Conservation (phyloP, 2,113 vertebrate genomes). For the Psittacus erithacus region DNA sequence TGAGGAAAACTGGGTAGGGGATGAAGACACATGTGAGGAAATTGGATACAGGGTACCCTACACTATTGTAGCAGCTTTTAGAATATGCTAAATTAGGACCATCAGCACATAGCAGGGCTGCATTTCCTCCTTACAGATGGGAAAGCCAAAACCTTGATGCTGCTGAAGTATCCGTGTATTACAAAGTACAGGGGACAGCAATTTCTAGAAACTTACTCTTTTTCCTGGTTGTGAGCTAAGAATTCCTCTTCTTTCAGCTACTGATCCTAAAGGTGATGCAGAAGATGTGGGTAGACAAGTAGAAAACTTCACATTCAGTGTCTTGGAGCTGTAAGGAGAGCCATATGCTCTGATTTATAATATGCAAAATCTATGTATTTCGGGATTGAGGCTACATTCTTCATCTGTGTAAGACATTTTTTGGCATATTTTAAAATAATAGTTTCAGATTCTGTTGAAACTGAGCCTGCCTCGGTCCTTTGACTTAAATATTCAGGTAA, state of each 20-base stretch:
- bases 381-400: neutral
- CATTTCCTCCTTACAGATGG: neutral
- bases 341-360: conserved; percentile 55
- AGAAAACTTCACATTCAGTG: conserved; percentile 5
- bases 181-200: neutral
- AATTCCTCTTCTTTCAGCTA: neutral
- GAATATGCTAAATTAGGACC: neutral
- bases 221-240: neutral
- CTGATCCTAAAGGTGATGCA: conserved; percentile 47
- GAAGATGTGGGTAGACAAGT: conserved; percentile 35
- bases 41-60: neutral
- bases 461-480: neutral
- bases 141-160: neutral
- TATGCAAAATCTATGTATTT: conserved; percentile 45
- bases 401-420: neutral
- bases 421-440: neutral
- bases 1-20: neutral
- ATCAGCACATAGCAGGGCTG: neutral
- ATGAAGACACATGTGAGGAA: neutral
- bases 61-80: neutral
- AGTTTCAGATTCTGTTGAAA: neutral
- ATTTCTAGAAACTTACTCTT: neutral
- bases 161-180: neutral
- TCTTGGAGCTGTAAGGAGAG: conserved; percentile 34
- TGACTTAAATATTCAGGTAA: neutral